phyloP scores from a whole-genome alignment of 2,888 invertebrate species.

The Drosophila aldrichi region DNA sequence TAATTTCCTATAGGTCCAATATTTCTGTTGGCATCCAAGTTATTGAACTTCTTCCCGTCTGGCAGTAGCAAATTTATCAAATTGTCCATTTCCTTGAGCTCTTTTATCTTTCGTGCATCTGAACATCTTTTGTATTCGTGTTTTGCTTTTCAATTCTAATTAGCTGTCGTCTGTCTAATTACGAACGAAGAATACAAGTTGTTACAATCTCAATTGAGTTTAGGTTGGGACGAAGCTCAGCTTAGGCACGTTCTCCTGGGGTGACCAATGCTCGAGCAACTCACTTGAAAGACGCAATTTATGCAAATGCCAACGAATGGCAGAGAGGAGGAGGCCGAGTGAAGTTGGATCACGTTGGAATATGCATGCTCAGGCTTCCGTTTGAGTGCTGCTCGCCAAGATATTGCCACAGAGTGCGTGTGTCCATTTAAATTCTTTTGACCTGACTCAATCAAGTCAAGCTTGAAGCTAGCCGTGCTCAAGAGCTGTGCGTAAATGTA shows the following conservation, averaged over 20 bases:
- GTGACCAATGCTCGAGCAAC: slow-evolving; percentile 43
- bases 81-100: slow-evolving; percentile 47
- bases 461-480: slow-evolving; percentile 56
- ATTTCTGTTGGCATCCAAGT: neutral
- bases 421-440: slow-evolving; percentile 65
- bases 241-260: slow-evolving; percentile 43
- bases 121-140: slow-evolving; percentile 15
- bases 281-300: slow-evolving; percentile 66
- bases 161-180: slow-evolving; percentile 40
- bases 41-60: slow-evolving; percentile 18
- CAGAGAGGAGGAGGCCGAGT: neutral
- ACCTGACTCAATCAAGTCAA: slow-evolving; percentile 79
- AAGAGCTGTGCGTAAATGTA: slow-evolving; percentile 35
- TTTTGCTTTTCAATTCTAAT: slow-evolving; percentile 50
- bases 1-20: neutral
- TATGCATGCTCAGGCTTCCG: slow-evolving; percentile 58
- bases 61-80: slow-evolving; percentile 12
- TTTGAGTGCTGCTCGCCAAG: slow-evolving; percentile 34
- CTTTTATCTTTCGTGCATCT: slow-evolving; percentile 15
- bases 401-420: slow-evolving; percentile 17
- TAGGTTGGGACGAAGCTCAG: slow-evolving; percentile 6
- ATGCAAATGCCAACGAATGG: slow-evolving; percentile 62
- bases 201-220: slow-evolving; percentile 33
- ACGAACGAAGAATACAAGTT: slow-evolving; percentile 19
- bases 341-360: slow-evolving; percentile 35